These are phyloP conservation scores for Homalodisca vitripennis DNA, from an alignment of 1,140 invertebrate genomes.

Conservation along the genomic window DNA sequence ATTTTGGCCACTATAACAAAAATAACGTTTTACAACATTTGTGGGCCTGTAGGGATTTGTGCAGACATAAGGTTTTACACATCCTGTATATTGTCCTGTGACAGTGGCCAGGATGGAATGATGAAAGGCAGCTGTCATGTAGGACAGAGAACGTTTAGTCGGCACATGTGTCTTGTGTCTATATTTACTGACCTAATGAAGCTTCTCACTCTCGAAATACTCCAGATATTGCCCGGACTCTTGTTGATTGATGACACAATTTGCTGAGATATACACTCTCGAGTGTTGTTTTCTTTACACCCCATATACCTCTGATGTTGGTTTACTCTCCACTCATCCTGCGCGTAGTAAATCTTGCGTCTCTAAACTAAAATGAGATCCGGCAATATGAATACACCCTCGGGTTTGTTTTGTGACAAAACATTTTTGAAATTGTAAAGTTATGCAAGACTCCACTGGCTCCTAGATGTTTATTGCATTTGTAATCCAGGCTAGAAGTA, in stretches of 20 bases:
- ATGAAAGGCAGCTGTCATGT: constrained; percentile 18
- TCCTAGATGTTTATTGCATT: too few species aligned
- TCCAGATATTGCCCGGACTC: background rate
- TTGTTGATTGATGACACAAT: constrained; percentile 7
- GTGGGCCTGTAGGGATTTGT: too few species aligned
- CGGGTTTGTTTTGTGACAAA: too few species aligned
- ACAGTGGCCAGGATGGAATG: background rate
- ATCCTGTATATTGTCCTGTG: too few species aligned
- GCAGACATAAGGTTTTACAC: too few species aligned
- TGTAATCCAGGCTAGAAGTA: too few species aligned
- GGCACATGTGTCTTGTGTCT: constrained; percentile 11
- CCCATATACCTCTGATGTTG: background rate
- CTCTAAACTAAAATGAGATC: too few species aligned
- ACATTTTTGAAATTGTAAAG: too few species aligned
- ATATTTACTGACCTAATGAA: constrained; percentile 15
- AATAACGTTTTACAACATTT: too few species aligned
- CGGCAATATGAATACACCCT: too few species aligned
- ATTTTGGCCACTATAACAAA: too few species aligned
- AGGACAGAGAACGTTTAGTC: constrained; percentile 9
- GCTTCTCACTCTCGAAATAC: background rate
- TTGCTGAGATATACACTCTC: constrained; percentile 7
- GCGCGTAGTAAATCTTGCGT: background rate
- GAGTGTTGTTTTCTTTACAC: constrained; percentile 4
- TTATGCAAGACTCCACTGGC: too few species aligned
- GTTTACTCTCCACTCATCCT: background rate